These are phyloP conservation scores for Chrysomela aeneicollis DNA, from an alignment of 2,888 invertebrate genomes.

Conservation along the genomic window DNA sequence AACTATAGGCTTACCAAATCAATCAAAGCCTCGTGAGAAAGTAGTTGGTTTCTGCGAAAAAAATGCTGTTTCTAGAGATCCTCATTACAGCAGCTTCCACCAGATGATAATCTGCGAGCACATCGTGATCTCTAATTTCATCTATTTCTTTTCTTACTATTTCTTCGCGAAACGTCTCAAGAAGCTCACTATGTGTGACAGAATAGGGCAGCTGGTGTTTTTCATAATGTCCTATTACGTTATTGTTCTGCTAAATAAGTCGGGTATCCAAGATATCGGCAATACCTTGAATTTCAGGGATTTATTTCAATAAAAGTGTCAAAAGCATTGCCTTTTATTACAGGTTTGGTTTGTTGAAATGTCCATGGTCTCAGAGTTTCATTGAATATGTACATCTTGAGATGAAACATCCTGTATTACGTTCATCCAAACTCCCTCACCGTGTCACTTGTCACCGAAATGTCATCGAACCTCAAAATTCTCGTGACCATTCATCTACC, in stretches of 20 bases:
- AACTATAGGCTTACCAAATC: not conserved
- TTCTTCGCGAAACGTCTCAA: conserved; percentile 11
- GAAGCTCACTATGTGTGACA: conserved; percentile 24
- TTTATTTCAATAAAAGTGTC: conserved; percentile 19
- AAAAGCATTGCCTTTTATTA: not conserved
- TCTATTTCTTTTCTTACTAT: conserved; percentile 26
- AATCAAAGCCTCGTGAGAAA: not conserved
- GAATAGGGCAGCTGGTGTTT: conserved; percentile 33
- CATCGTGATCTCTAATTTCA: conserved; percentile 30
- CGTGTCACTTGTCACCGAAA: conserved; percentile 20
- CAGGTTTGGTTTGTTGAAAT: no score
- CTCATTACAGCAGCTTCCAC: not conserved
- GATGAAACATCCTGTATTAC: not conserved
- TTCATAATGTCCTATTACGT: conserved; percentile 35
- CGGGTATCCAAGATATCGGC: conserved; percentile 23
- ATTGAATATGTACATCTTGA: no score
- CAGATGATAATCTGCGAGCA: conserved; percentile 36
- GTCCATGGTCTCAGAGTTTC: no score
- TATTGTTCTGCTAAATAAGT: conserved; percentile 19
- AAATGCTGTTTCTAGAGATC: not conserved
- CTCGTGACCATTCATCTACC: conserved; percentile 11
- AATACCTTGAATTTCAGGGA: conserved; percentile 17
- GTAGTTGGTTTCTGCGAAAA: not conserved
- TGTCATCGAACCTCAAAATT: conserved; percentile 27
- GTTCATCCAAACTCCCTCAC: not conserved